Conservation (phyloP, 2,113 vertebrate genomes). For the Excalfactoria chinensis region DNA sequence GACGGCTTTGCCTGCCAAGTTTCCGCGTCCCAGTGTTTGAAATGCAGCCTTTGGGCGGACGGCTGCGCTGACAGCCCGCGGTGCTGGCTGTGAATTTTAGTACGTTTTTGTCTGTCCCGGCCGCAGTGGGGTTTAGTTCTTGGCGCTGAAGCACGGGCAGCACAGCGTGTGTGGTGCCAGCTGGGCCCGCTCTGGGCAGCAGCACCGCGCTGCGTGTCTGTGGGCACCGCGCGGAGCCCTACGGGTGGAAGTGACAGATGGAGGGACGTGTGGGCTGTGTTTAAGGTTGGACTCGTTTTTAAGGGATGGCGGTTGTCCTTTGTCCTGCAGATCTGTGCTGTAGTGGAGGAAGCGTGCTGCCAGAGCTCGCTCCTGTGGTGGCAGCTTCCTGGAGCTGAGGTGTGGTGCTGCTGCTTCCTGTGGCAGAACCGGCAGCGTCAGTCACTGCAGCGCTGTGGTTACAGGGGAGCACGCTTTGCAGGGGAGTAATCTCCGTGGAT, state of each 20-base stretch:
- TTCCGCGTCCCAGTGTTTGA: neutral
- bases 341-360: neutral
- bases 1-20: neutral
- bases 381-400: neutral
- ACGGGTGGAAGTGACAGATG: too few species aligned
- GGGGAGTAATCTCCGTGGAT: neutral
- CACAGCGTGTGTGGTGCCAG: too few species aligned
- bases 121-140: neutral
- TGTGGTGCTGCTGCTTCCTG: conserved; percentile 53
- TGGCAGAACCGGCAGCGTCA: conserved; percentile 53
- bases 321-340: neutral
- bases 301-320: neutral
- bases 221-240: too few species aligned
- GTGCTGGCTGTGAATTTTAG: neutral
- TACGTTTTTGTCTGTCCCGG: neutral
- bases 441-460: neutral
- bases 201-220: too few species aligned
- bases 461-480: conserved; percentile 24
- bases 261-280: neutral
- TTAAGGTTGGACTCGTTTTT: neutral
- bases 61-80: too few species aligned
- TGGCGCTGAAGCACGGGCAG: neutral
- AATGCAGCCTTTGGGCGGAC: neutral
- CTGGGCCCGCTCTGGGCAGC: too few species aligned
- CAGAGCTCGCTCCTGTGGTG: neutral